phyloP scores from a whole-genome alignment of 2,888 invertebrate genomes.

The Sphaeridia pumilis region DNA sequence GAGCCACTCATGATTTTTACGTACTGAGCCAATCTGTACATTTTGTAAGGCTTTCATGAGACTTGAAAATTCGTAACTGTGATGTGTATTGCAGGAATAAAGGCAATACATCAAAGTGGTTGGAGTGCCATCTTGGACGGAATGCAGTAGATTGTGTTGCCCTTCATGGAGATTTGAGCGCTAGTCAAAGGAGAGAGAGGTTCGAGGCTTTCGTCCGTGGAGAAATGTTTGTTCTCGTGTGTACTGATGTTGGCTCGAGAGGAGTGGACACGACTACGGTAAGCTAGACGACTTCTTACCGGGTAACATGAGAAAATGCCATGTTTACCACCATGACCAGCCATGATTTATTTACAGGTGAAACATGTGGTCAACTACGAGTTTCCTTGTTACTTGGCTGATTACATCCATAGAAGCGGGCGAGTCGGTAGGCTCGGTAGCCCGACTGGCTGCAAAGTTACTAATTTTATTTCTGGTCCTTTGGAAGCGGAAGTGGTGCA shows the following conservation, averaged over 20 bases:
- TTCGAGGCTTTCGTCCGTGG: conserved; percentile 63
- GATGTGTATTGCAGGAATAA: conserved; percentile 60
- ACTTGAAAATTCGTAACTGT: neutral
- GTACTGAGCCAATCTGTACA: conserved; percentile 33
- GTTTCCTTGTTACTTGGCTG: conserved; percentile 77
- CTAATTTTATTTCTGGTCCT: conserved; percentile 63
- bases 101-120: conserved; percentile 62
- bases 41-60: neutral
- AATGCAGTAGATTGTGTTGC: conserved; percentile 58
- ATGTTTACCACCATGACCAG: too few species aligned
- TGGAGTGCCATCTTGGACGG: conserved; percentile 64
- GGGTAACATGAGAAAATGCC: too few species aligned
- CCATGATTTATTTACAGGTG: too few species aligned
- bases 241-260: conserved; percentile 81
- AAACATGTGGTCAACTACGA: conserved; percentile 85
- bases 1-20: conserved; percentile 64
- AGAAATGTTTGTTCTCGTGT: conserved; percentile 58
- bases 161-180: conserved; percentile 64
- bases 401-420: conserved; percentile 85
- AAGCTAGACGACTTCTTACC: too few species aligned
- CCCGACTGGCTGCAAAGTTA: conserved; percentile 51
- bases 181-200: conserved; percentile 52
- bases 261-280: conserved; percentile 74
- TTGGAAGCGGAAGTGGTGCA: conserved; percentile 64
- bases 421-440: conserved; percentile 78